phyloP scores from a whole-genome alignment of 2,797 vertebrate species.

The Knipowitschia caucasica region DNA sequence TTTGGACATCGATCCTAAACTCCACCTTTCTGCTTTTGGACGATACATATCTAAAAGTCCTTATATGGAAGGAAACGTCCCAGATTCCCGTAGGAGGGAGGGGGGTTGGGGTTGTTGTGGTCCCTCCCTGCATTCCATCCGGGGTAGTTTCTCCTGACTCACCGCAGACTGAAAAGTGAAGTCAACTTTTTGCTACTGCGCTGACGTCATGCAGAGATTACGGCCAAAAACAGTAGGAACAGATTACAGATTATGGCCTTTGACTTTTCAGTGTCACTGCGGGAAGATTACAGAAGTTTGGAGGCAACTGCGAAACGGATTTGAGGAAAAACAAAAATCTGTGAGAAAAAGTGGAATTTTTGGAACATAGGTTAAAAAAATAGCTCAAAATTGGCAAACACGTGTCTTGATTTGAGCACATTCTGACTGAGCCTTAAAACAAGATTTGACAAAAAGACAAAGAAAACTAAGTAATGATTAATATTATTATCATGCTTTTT shows the following conservation, averaged over 20 bases:
- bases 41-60: slow-evolving; percentile 80
- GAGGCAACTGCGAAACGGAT: too few relatives aligned
- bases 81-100: slow-evolving; percentile 76
- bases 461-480: too few relatives aligned
- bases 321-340: too few relatives aligned
- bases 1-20: slow-evolving; percentile 50
- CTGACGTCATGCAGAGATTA: slow-evolving; percentile 59
- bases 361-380: too few relatives aligned
- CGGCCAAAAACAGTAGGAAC: background rate
- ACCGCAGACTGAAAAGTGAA: slow-evolving; percentile 28
- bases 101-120: slow-evolving; percentile 33
- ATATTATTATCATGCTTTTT: too few relatives aligned
- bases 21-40: slow-evolving; percentile 56
- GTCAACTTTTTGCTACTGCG: slow-evolving; percentile 31
- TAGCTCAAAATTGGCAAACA: too few relatives aligned
- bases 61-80: slow-evolving; percentile 80
- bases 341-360: too few relatives aligned
- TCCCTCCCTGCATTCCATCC: slow-evolving; percentile 68
- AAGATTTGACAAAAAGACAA: too few relatives aligned
- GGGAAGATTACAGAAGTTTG: background rate
- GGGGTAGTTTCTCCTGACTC: slow-evolving; percentile 53
- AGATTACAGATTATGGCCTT: background rate
- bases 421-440: too few relatives aligned
- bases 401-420: too few relatives aligned
- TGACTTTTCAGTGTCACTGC: background rate